phyloP scores from a whole-genome alignment of 2,888 invertebrate genomes.

The Conomelus anceps region DNA sequence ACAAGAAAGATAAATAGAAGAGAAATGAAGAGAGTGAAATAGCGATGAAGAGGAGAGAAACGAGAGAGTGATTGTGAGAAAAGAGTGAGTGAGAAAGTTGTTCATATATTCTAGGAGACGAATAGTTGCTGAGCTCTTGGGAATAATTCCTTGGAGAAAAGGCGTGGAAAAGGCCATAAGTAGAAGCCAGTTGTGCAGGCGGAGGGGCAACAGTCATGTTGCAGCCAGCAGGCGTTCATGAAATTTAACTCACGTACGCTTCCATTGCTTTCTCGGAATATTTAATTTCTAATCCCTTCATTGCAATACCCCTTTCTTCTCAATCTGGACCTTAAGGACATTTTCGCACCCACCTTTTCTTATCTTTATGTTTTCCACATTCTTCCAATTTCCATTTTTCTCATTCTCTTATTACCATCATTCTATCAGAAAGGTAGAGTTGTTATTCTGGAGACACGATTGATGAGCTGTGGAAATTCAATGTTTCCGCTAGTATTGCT shows the following conservation, averaged over 20 bases:
- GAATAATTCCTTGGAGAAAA: background rate
- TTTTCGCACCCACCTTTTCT: background rate
- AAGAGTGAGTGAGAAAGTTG: background rate
- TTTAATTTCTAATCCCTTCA: conserved; percentile 12
- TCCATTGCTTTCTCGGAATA: conserved; percentile 8
- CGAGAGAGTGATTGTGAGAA: background rate
- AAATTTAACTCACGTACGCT: background rate
- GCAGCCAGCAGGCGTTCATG: background rate
- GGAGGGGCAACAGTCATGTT: conserved; percentile 1
- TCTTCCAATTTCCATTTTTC: background rate
- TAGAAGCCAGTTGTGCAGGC: background rate
- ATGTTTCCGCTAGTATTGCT: no score
- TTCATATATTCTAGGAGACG: background rate
- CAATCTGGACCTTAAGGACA: background rate
- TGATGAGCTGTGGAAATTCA: no score
- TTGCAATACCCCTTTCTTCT: background rate
- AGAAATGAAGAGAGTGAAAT: background rate
- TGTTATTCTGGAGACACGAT: no score
- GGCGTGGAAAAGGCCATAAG: background rate
- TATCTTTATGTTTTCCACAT: background rate
- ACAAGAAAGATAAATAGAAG: background rate
- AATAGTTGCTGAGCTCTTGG: background rate
- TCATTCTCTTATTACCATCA: no score
- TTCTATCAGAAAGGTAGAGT: no score
- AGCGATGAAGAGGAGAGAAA: background rate